Evolutionary conservation across 2,113 vertebrate genomes (phyloP).

Genomic region (Struthidea cinerea): DNA sequence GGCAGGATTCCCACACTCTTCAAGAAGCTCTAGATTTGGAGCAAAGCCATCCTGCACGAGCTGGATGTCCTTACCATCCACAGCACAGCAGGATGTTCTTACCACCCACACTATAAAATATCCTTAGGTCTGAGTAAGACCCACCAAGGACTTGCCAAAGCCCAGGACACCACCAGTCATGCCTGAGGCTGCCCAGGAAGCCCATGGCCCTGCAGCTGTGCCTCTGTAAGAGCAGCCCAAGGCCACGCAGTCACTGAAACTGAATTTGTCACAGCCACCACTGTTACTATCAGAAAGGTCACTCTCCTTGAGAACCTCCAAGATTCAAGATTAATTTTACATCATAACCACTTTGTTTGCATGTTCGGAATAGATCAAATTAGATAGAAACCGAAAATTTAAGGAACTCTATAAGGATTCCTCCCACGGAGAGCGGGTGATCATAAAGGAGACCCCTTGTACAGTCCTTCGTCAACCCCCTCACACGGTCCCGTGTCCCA

Average conservation of each 20-base stretch:
- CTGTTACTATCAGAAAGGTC: not conserved
- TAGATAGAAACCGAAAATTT: not conserved
- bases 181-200: not conserved
- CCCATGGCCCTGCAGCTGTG: not conserved
- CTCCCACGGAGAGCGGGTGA: not conserved
- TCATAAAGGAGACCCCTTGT: not conserved
- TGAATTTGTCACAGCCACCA: not conserved
- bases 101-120: not conserved
- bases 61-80: not conserved
- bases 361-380: not conserved
- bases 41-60: not conserved
- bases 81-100: not conserved
- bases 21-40: not conserved
- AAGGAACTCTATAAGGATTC: not conserved
- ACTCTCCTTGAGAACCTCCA: rapidly evolving
- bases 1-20: not conserved
- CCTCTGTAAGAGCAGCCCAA: not conserved
- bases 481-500: not conserved
- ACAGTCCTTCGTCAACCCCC: not conserved
- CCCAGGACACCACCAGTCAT: not conserved
- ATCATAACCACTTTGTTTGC: not conserved
- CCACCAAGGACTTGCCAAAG: not conserved
- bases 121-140: not conserved
- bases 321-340: not conserved
- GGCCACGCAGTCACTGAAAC: not conserved